phyloP scores from a whole-genome alignment of 2,797 vertebrate genomes.

The Uromys caudimaculatus region DNA sequence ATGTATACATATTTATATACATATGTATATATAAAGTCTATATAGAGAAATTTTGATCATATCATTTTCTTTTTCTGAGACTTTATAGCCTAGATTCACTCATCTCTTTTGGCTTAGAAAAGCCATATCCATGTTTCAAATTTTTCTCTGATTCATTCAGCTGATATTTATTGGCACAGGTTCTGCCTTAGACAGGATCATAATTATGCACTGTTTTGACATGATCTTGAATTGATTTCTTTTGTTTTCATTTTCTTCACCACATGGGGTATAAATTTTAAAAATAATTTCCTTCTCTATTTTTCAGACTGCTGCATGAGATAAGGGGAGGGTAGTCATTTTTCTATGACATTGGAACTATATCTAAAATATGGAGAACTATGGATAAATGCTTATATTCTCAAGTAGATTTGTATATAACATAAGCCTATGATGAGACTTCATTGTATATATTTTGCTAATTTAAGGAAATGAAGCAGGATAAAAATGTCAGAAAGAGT shows the following conservation, averaged over 20 bases:
- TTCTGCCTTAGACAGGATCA: background rate
- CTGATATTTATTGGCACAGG: background rate
- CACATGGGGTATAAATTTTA: background rate
- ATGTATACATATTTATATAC: too few species aligned
- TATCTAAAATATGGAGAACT: background rate
- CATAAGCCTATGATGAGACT: background rate
- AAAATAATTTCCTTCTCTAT: background rate
- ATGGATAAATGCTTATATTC: background rate
- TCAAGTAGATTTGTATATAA: background rate
- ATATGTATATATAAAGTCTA: background rate
- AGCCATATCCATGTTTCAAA: background rate
- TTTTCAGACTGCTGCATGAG: background rate
- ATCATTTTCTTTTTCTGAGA: background rate
- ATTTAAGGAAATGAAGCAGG: background rate
- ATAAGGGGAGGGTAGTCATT: background rate
- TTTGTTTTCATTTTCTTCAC: conserved; percentile 34
- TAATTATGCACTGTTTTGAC: background rate
- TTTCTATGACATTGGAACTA: background rate
- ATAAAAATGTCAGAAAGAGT: background rate
- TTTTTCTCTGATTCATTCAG: background rate
- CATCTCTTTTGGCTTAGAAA: background rate
- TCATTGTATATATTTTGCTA: background rate
- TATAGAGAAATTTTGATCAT: background rate
- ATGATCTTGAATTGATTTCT: background rate
- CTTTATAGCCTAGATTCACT: background rate